phyloP scores from a whole-genome alignment of 2,113 vertebrate genomes.

The Amblyornis subalaris region DNA sequence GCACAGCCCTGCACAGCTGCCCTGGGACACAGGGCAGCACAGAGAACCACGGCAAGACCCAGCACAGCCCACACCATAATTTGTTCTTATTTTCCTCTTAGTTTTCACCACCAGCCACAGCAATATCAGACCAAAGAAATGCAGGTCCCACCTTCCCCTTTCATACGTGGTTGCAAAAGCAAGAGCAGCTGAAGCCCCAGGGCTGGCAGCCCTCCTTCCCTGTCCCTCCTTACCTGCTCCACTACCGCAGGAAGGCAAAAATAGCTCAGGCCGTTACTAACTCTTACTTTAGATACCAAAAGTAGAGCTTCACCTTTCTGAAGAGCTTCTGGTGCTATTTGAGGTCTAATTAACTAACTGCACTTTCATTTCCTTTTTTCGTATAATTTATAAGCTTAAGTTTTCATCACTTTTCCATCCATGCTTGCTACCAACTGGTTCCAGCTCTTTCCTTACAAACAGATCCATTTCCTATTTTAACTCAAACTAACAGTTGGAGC shows the following conservation, averaged over 20 bases:
- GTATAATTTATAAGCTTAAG: background rate
- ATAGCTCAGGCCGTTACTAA: background rate
- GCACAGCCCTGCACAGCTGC: fast-evolving
- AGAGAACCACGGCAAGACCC: fast-evolving
- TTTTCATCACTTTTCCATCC: background rate
- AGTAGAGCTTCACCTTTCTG: background rate
- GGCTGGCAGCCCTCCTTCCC: background rate
- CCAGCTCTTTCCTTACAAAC: background rate
- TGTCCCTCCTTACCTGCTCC: background rate
- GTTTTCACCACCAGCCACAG: background rate
- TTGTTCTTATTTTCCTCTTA: background rate
- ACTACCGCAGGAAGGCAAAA: background rate
- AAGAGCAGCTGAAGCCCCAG: background rate
- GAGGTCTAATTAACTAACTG: background rate
- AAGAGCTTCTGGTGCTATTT: background rate
- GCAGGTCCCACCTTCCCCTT: too few species aligned
- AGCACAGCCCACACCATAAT: fast-evolving
- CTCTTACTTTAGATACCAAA: background rate
- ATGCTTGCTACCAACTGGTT: background rate
- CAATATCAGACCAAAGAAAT: too few species aligned
- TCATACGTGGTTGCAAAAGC: fast-evolving
- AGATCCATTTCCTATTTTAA: background rate
- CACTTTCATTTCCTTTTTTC: background rate
- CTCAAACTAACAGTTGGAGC: background rate
- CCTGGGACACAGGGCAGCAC: fast-evolving